Evolutionary conservation across 2,797 vertebrate genomes (phyloP).

Genomic region (Lepus oiostolus): DNA sequence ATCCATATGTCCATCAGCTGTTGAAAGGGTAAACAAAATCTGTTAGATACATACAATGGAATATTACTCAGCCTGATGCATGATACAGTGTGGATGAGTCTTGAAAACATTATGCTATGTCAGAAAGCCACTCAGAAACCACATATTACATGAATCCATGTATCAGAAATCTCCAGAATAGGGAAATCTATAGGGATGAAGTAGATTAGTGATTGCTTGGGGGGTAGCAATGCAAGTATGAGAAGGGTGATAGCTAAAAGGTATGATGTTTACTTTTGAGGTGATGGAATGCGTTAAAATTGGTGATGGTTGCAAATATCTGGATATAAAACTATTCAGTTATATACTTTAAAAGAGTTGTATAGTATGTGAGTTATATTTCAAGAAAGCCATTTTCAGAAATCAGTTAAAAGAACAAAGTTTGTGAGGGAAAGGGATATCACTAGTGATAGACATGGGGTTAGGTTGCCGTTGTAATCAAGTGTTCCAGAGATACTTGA

Average conservation of each 20-base stretch:
- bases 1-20: background rate
- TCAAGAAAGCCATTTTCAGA: background rate
- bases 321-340: background rate
- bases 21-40: constrained; percentile 34
- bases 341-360: background rate
- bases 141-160: background rate
- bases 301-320: background rate
- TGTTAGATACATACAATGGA: background rate
- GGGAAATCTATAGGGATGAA: background rate
- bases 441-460: background rate
- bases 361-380: background rate
- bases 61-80: background rate
- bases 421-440: background rate
- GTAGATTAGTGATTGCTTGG: background rate
- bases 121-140: background rate
- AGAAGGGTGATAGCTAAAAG: background rate
- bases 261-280: constrained; percentile 35
- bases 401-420: background rate
- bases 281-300: background rate
- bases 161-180: background rate
- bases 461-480: background rate
- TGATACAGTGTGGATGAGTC: background rate
- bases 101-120: background rate
- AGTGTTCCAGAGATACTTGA: background rate
- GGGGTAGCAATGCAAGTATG: background rate